A percentile compares a stretch with the other conserved stretches of the same genome.
Conservation (phyloP, 2,888 invertebrate genomes). For the Metallyticus violacea region DNA sequence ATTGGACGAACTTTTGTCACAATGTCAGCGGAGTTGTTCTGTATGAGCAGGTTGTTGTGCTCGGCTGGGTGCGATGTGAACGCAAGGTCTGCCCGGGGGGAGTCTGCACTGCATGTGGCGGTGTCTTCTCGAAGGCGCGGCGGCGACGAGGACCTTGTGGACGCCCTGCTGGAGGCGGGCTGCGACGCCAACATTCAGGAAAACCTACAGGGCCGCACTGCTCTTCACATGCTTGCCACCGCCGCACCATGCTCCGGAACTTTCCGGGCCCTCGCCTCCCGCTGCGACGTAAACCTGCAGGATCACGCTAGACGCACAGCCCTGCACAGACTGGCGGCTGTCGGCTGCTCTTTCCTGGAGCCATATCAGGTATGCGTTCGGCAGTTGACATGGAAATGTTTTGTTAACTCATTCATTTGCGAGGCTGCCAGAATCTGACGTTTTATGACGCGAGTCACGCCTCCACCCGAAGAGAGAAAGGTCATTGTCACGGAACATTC, state of each 20-base stretch:
- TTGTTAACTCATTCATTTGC: no score
- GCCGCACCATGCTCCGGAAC: background rate
- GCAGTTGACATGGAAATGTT: no score
- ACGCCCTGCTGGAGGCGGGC: slow-evolving; percentile 41
- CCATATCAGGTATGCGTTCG: slow-evolving; percentile 23
- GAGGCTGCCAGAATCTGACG: no score
- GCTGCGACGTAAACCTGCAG: slow-evolving; percentile 42
- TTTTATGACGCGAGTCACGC: no score
- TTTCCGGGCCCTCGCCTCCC: slow-evolving; percentile 39
- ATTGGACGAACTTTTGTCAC: no score
- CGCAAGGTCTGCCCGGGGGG: slow-evolving; percentile 44
- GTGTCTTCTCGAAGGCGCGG: slow-evolving; percentile 30
- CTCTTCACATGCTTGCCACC: slow-evolving; percentile 39
- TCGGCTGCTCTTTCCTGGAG: slow-evolving; percentile 38
- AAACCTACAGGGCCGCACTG: slow-evolving; percentile 43
- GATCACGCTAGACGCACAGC: slow-evolving; percentile 44
- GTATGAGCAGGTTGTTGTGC: slow-evolving; percentile 37
- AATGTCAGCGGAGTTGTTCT: no score
- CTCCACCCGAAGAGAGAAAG: no score
- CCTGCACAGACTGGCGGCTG: slow-evolving; percentile 43
- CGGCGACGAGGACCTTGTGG: slow-evolving; percentile 38
- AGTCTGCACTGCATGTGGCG: slow-evolving; percentile 44
- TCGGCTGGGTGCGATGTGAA: slow-evolving; percentile 43
- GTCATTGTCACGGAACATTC: no score
- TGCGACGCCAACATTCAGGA: slow-evolving; percentile 44